These are phyloP conservation scores for Dorcus hopei DNA, from an alignment of 2,888 invertebrate species.

Conservation along the genomic window DNA sequence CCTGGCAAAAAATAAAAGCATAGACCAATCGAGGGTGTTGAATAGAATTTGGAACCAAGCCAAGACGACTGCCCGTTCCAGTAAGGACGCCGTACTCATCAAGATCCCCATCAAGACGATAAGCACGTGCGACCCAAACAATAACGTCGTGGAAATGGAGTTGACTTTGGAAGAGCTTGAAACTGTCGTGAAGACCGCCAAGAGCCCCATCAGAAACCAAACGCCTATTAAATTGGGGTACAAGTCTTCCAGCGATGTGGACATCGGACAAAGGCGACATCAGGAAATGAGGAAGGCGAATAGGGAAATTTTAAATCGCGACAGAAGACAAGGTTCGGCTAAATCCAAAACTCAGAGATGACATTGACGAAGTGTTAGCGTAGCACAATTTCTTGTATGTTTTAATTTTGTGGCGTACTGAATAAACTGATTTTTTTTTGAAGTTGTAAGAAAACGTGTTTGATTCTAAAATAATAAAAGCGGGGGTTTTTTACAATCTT, in stretches of 20 bases:
- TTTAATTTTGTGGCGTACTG: too few relatives aligned
- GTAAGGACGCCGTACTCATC: constrained; percentile 42
- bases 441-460: too few relatives aligned
- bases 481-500: constrained; percentile 1
- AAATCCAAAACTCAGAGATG: not conserved
- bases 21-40: constrained; percentile 39
- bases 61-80: constrained; percentile 39
- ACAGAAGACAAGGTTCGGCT: constrained; percentile 10
- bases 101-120: constrained; percentile 37
- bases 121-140: constrained; percentile 26
- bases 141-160: constrained; percentile 36
- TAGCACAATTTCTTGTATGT: too few relatives aligned
- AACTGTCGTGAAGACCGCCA: constrained; percentile 27
- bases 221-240: not conserved
- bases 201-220: not conserved
- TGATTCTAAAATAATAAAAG: too few relatives aligned
- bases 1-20: constrained; percentile 37
- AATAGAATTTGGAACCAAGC: constrained; percentile 44
- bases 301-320: constrained; percentile 6
- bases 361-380: too few relatives aligned
- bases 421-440: too few relatives aligned
- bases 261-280: constrained; percentile 12
- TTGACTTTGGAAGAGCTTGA: constrained; percentile 41
- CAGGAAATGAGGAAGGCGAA: constrained; percentile 15
- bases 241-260: constrained; percentile 16